phyloP scores from a whole-genome alignment of 2,797 vertebrate genomes.

The Lacerta bilineata region DNA sequence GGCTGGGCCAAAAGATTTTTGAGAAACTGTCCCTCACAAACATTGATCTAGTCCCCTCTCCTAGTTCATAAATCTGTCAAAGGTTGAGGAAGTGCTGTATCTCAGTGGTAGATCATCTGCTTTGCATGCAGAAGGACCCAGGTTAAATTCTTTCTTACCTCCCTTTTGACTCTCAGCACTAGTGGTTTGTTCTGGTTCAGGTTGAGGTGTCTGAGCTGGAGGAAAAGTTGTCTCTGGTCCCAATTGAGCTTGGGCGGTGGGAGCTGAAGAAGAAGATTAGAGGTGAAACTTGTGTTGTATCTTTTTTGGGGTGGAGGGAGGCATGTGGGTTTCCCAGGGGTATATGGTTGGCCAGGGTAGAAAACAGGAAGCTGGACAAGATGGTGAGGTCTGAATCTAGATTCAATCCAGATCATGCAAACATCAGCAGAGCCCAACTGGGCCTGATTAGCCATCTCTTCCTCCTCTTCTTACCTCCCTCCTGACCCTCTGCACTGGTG shows the following conservation, averaged over 20 bases:
- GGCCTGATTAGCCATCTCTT: neutral
- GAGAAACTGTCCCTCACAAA: too few species aligned
- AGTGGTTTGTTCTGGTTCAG: neutral
- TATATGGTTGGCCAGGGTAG: neutral
- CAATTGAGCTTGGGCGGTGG: neutral
- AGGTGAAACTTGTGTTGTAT: neutral
- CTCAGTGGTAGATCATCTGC: too few species aligned
- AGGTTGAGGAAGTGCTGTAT: too few species aligned
- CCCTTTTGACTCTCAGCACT: neutral
- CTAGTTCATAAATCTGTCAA: too few species aligned
- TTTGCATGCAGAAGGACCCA: too few species aligned
- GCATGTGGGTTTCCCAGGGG: neutral
- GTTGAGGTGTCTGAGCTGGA: neutral
- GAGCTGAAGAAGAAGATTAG: neutral
- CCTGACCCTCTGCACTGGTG: neutral
- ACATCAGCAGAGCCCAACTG: neutral
- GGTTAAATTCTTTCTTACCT: constrained; percentile 5
- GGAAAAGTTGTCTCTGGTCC: neutral
- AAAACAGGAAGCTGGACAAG: neutral
- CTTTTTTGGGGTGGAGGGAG: too few species aligned
- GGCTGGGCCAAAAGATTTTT: too few species aligned
- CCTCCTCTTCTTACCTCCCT: neutral
- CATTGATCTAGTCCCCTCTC: too few species aligned
- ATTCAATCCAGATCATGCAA: neutral
- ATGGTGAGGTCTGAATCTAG: too few species aligned